Percentiles rank a stretch among this genome's conserved stretches.
Conservation (phyloP, 2,888 invertebrate genomes). For the Corbicula japonica region DNA sequence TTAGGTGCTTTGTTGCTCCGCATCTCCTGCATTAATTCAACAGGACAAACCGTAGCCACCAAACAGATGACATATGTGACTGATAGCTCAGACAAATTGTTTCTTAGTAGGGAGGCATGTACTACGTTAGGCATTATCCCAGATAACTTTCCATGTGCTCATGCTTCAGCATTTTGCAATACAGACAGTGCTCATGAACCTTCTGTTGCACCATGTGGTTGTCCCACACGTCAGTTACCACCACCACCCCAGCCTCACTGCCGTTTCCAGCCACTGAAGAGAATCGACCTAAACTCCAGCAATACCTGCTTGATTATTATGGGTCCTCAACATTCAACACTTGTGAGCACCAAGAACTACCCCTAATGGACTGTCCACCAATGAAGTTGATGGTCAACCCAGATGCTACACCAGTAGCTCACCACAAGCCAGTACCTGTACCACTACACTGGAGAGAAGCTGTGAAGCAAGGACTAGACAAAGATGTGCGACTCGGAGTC, state of each 20-base stretch:
- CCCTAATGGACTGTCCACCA: conserved; percentile 39
- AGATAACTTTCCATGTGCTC: conserved; percentile 54
- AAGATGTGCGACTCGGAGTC: conserved; percentile 51
- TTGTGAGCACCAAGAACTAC: conserved; percentile 69
- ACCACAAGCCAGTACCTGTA: conserved; percentile 58
- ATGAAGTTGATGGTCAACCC: conserved; percentile 51
- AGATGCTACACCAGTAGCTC: conserved; percentile 43
- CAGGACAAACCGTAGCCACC: conserved; percentile 51
- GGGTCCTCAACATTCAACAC: conserved; percentile 71
- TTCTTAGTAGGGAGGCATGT: conserved; percentile 70
- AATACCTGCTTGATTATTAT: conserved; percentile 65
- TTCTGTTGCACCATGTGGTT: conserved; percentile 28
- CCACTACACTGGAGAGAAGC: conserved; percentile 61
- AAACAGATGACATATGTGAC: conserved; percentile 68
- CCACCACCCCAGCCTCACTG: conserved; percentile 46
- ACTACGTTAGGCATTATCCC: conserved; percentile 63
- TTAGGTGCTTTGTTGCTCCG: conserved; percentile 68
- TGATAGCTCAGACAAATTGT: conserved; percentile 64
- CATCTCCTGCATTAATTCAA: conserved; percentile 51
- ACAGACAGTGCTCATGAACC: not conserved
- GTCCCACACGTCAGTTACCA: conserved; percentile 41
- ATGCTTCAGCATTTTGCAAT: conserved; percentile 17
- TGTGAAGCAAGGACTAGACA: conserved; percentile 61
- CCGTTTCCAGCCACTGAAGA: conserved; percentile 65
- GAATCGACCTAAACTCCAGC: conserved; percentile 45